These are phyloP conservation scores for Himantopus leucocephalus DNA, from an alignment of 2,113 vertebrate species.

Conservation along the genomic window DNA sequence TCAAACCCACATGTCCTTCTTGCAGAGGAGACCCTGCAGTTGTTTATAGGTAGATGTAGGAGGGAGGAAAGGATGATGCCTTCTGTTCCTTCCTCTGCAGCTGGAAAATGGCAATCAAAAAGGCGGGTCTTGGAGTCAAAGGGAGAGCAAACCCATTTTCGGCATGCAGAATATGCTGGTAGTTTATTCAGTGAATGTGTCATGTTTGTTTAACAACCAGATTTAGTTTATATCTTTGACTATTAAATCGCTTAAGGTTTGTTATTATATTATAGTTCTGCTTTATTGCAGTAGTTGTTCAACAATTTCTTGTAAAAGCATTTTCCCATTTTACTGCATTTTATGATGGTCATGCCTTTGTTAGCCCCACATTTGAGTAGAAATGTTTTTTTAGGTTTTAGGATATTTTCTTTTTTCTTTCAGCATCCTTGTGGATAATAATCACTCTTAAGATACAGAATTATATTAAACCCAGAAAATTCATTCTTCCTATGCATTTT, in stretches of 20 bases:
- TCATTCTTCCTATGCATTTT: neutral
- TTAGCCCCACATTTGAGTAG: neutral
- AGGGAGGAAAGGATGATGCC: neutral
- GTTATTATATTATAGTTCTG: neutral
- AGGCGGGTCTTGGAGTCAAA: neutral
- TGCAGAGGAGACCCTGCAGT: neutral
- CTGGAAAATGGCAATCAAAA: neutral
- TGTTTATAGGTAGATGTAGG: neutral
- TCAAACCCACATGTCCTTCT: neutral
- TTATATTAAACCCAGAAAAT: neutral
- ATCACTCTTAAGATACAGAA: neutral
- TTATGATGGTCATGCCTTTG: neutral
- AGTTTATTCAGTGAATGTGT: neutral
- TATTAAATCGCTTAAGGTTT: neutral
- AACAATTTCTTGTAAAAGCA: neutral
- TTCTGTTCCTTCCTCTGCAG: neutral
- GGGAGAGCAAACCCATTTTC: neutral
- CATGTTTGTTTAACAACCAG: neutral
- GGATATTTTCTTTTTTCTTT: neutral
- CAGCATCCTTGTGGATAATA: neutral
- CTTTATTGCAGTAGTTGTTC: neutral
- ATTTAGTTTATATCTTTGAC: neutral
- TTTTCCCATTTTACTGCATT: neutral
- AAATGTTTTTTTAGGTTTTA: neutral
- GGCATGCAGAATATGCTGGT: neutral